Percentiles rank a stretch among this genome's conserved stretches.
phyloP scores from a whole-genome alignment of 2,113 vertebrate genomes.

The Cyanistes caeruleus region DNA sequence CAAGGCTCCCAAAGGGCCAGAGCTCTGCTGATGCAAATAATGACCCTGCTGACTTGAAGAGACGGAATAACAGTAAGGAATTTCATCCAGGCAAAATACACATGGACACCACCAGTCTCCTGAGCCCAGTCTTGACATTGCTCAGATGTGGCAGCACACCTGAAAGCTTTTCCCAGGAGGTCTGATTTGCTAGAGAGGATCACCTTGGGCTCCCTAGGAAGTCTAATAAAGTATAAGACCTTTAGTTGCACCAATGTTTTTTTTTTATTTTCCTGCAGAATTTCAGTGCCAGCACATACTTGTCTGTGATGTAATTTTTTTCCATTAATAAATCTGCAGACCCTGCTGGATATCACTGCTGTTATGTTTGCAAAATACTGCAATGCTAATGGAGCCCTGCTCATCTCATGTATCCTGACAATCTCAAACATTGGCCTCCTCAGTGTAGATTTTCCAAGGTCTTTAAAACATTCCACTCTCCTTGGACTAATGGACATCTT shows the following conservation, averaged over 20 bases:
- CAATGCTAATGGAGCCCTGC: background rate
- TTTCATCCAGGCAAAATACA: background rate
- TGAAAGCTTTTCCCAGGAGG: background rate
- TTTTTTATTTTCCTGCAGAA: background rate
- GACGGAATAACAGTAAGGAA: background rate
- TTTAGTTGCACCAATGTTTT: background rate
- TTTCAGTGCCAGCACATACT: conserved; percentile 22
- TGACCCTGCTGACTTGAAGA: background rate
- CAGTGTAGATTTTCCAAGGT: background rate
- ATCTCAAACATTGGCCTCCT: background rate
- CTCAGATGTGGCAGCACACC: background rate
- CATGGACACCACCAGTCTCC: background rate
- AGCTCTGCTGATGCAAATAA: background rate
- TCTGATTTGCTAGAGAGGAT: background rate
- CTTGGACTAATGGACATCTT: background rate
- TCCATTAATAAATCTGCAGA: conserved; percentile 30
- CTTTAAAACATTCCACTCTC: background rate
- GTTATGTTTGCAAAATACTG: background rate
- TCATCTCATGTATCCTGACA: background rate
- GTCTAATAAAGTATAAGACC: background rate
- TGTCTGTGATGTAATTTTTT: conserved; percentile 26
- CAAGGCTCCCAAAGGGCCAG: background rate
- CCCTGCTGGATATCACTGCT: background rate
- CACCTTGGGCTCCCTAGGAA: background rate
- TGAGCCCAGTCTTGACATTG: background rate